Evolutionary conservation across 2,797 vertebrate genomes (phyloP), one percentile per base, ranked within the genome.

Genomic region (Caiman crocodilus): DNA sequence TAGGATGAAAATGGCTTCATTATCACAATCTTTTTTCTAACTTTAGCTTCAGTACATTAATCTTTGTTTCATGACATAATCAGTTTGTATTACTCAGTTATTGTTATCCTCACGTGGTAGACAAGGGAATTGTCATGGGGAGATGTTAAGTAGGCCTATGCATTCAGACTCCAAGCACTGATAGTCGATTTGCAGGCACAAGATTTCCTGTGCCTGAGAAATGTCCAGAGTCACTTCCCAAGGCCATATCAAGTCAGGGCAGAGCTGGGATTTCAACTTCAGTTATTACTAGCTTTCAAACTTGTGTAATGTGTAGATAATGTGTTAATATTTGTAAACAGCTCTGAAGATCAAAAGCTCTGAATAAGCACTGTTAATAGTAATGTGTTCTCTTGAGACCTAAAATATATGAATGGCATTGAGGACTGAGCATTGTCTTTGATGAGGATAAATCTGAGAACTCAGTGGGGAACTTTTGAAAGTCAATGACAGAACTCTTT

Each of bases 21-120:
- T 50, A 50, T 50, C 42, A 23, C 2, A 32, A 17, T 16, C 10
- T 3, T 69, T 6, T 83, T 30, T 75, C 28, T 65, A 87, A 20
- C 78, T 91, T 77, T 91, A 84, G 30, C 60, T 92, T 76, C 50
- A 91, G 14, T 77, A 50, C 28, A 5, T 9, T 82, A 28, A 35
- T 88, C 87, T 69, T 78, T 88, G 69, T 86, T 78, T 73, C 87
- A 57, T 80, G 87, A 67, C 69, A 28, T 35, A 87, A 60, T 78
- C 65, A 90, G 32, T 75, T 69, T 67, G 42, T 73, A 9, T 77
- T 84, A 50, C 73, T 94, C 21, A 20, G 20, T 71, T 35, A 5
- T 57, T 60, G 74, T 2, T 83, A 63, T 89, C 94, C 92, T 91
- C 85, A 81, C 77, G 75, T 88, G 58, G 23, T 75, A 65, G 35